Conservation (phyloP, 2,797 vertebrate species). For the Platalea minor region DNA sequence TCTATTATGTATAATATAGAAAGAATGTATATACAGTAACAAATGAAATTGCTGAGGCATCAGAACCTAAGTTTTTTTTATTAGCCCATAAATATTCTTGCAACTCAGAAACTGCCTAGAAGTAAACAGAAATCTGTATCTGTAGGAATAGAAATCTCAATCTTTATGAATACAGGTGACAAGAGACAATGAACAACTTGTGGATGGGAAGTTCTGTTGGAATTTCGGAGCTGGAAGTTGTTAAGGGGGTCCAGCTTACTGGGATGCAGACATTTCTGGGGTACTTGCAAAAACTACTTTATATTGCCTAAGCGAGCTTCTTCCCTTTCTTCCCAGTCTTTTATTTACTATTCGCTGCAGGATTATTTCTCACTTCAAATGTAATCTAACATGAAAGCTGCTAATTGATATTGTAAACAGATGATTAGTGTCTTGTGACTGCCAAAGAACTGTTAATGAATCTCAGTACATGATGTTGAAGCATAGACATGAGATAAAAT, state of each 20-base stretch:
- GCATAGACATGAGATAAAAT: not conserved
- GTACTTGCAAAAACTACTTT: not conserved
- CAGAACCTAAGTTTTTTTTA: not conserved
- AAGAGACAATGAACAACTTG: not conserved
- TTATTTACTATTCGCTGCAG: not conserved
- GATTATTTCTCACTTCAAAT: slow-evolving; percentile 30
- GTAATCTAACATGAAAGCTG: slow-evolving; percentile 34
- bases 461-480: not conserved
- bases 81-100: not conserved
- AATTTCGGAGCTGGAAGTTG: not conserved
- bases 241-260: not conserved
- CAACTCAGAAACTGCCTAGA: not conserved
- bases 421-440: slow-evolving; percentile 39
- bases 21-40: not conserved
- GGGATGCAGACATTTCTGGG: not conserved
- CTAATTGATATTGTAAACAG: slow-evolving; percentile 53
- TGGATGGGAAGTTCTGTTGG: not conserved
- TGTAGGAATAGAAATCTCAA: not conserved
- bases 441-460: slow-evolving; percentile 36
- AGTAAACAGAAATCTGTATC: not conserved
- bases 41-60: not conserved
- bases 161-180: not conserved
- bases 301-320: not conserved
- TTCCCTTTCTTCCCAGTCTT: not conserved
- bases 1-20: not conserved